phyloP scores from a whole-genome alignment of 2,113 vertebrate species.

The Shinisaurus crocodilurus region DNA sequence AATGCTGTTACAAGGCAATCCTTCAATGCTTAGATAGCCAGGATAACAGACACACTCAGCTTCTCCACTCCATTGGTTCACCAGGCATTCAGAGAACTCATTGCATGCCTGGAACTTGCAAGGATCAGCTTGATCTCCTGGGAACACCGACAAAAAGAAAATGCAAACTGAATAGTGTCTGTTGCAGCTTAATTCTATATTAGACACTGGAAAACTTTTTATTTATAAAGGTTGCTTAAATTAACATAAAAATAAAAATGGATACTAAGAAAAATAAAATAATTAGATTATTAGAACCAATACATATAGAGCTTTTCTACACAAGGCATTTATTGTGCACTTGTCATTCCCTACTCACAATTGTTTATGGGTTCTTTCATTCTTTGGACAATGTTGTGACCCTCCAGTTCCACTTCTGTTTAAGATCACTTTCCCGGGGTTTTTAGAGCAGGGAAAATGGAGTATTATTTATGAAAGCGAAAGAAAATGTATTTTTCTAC shows the following conservation, averaged over 20 bases:
- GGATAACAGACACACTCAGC: constrained; percentile 90
- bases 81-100: constrained; percentile 89
- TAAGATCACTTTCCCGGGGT: too few species aligned
- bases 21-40: constrained; percentile 91
- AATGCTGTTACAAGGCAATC: constrained; percentile 90
- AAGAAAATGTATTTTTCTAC: too few species aligned
- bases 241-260: not conserved
- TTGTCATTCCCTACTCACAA: too few species aligned
- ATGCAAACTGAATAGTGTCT: not conserved
- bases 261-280: not conserved
- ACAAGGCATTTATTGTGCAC: too few species aligned
- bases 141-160: constrained; percentile 28
- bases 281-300: not conserved
- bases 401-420: too few species aligned
- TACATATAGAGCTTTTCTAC: not conserved
- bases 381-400: too few species aligned
- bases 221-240: not conserved
- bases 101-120: constrained; percentile 98
- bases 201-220: not conserved
- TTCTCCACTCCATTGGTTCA: constrained; percentile 90
- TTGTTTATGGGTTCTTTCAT: too few species aligned
- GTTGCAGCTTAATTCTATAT: not conserved
- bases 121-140: constrained; percentile 91
- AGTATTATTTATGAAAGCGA: too few species aligned
- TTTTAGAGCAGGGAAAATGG: too few species aligned